phyloP scores from a whole-genome alignment of 1,140 invertebrate genomes.

The Lanistes nyassanus region DNA sequence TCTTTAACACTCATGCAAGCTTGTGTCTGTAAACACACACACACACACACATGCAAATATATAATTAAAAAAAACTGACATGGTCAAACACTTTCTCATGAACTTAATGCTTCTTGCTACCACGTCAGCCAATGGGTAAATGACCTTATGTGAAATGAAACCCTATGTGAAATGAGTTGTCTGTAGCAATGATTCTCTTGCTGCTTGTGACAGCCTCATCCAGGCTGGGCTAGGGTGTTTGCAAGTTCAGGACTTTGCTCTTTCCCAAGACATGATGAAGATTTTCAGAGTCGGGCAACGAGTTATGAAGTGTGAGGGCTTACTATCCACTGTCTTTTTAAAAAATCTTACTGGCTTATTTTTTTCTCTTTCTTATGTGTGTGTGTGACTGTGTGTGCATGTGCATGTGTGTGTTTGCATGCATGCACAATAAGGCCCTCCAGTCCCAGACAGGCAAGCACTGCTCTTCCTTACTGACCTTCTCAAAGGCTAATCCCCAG shows the following conservation, averaged over 20 bases:
- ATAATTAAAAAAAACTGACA: not conserved
- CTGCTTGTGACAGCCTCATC: constrained; percentile 72
- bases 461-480: no score
- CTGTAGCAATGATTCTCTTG: not conserved
- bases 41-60: not conserved
- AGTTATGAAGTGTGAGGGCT: constrained; percentile 75
- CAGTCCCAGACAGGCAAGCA: no score
- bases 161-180: no score
- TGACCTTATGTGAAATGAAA: no score
- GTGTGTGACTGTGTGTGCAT: not conserved
- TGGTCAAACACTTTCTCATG: no score
- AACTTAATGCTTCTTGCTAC: not conserved
- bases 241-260: constrained; percentile 74
- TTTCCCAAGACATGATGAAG: constrained; percentile 77
- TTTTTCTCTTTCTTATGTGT: not conserved
- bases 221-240: constrained; percentile 80
- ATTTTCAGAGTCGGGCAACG: constrained; percentile 76
- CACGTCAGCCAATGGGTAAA: no score
- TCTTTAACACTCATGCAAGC: not conserved
- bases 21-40: not conserved
- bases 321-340: not conserved
- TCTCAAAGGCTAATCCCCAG: no score
- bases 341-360: no score
- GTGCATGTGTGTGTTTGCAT: not conserved
- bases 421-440: constrained; percentile 5